These are phyloP conservation scores for Scolopax mira DNA, from an alignment of 2,113 vertebrate genomes.

Conservation along the genomic window DNA sequence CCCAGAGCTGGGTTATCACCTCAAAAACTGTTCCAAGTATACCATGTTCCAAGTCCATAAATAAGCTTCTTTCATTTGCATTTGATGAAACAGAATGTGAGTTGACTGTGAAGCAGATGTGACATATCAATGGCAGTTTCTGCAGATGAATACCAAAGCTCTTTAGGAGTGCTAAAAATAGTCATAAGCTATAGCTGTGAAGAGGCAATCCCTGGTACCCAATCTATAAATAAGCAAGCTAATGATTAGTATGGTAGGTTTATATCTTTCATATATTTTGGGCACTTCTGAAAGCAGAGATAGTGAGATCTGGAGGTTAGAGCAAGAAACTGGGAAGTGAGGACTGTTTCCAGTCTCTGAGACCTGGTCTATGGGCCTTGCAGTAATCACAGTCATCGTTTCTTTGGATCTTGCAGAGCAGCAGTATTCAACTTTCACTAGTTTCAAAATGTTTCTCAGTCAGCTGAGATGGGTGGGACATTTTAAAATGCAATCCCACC, in stretches of 20 bases:
- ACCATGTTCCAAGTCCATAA: neutral
- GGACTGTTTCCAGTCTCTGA: neutral
- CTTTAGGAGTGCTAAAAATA: slow-evolving; percentile 37
- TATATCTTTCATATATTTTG: neutral
- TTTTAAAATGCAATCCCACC: neutral
- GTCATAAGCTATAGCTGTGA: neutral
- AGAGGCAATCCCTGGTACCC: neutral
- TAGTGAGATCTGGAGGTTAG: neutral
- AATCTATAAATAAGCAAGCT: slow-evolving; percentile 1
- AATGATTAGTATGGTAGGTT: neutral
- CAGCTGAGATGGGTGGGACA: neutral
- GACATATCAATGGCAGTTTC: neutral
- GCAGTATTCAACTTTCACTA: neutral
- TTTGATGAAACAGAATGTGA: neutral
- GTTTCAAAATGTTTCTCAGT: neutral
- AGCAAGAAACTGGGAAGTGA: neutral
- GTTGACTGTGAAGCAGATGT: neutral
- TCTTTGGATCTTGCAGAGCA: neutral
- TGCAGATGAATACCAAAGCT: slow-evolving; percentile 23
- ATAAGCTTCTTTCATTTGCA: neutral
- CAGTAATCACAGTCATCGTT: neutral
- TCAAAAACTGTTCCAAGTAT: neutral
- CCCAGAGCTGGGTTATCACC: neutral
- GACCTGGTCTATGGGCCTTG: neutral
- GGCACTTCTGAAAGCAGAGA: neutral